phyloP scores from a whole-genome alignment of 2,113 vertebrate genomes.

The Pycnonotus jocosus region DNA sequence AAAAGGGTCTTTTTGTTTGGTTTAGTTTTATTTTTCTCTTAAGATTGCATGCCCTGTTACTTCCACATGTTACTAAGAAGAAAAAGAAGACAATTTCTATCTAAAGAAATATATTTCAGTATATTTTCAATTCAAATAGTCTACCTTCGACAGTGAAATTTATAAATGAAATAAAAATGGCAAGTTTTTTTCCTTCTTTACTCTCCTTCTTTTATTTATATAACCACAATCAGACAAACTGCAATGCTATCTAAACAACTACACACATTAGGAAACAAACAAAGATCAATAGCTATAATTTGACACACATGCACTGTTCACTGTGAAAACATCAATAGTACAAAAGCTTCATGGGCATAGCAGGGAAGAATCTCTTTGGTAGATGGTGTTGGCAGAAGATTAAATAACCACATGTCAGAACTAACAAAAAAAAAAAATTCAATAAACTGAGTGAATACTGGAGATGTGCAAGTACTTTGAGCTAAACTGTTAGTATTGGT shows the following conservation, averaged over 20 bases:
- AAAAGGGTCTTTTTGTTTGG: background rate
- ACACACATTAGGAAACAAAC: conserved; percentile 68
- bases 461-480: conserved; percentile 57
- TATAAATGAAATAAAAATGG: conserved; percentile 34
- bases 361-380: conserved; percentile 59
- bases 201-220: conserved; percentile 59
- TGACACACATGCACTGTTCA: conserved; percentile 63
- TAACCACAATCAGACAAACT: conserved; percentile 40
- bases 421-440: conserved; percentile 27
- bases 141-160: conserved; percentile 40
- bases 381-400: conserved; percentile 69
- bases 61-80: conserved; percentile 44
- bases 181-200: background rate
- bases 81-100: conserved; percentile 25
- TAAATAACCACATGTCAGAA: conserved; percentile 68
- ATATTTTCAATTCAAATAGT: conserved; percentile 64
- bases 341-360: conserved; percentile 65
- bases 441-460: conserved; percentile 54
- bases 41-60: background rate
- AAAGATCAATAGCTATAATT: conserved; percentile 75
- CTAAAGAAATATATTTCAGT: conserved; percentile 57
- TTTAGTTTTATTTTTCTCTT: background rate
- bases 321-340: conserved; percentile 72
- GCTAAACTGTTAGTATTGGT: conserved; percentile 64
- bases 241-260: conserved; percentile 67